Evolutionary conservation across 1,140 invertebrate genomes (phyloP).

Genomic region (Calephelis virginiensis): DNA sequence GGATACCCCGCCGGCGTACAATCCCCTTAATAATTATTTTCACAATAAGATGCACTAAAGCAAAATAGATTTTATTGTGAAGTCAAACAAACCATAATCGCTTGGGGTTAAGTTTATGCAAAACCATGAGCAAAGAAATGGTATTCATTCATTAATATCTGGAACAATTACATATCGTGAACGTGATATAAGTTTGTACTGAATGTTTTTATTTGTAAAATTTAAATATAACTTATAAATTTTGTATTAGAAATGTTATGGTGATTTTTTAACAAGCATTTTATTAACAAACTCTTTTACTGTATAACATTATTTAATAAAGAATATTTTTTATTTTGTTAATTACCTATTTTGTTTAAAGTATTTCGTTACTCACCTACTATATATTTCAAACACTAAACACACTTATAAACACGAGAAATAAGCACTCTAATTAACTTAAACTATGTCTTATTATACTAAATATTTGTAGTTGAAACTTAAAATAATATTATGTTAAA

Average conservation of each 20-base stretch:
- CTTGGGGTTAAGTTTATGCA: background rate
- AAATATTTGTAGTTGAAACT: constrained; percentile 34
- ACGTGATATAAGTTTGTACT: no score
- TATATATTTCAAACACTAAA: constrained; percentile 53
- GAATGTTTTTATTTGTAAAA: no score
- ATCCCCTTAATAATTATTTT: background rate
- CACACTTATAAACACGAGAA: constrained; percentile 48
- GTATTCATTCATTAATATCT: background rate
- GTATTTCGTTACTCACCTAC: constrained; percentile 50
- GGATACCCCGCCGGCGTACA: background rate
- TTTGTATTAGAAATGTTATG: no score
- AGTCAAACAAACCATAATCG: background rate
- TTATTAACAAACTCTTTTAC: no score
- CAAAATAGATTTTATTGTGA: background rate
- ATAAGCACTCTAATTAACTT: constrained; percentile 34
- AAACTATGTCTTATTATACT: constrained; percentile 11
- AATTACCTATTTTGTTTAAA: background rate
- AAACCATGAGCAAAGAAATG: background rate
- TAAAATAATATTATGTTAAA: constrained; percentile 20
- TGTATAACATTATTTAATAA: no score
- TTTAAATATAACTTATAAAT: no score
- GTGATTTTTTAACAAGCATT: no score
- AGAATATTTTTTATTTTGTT: no score
- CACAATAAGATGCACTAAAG: background rate
- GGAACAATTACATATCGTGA: no score